A percentile compares a stretch with the other conserved stretches of the same genome.
Conservation (phyloP, 2,888 invertebrate species). For the Torymus auratus region DNA sequence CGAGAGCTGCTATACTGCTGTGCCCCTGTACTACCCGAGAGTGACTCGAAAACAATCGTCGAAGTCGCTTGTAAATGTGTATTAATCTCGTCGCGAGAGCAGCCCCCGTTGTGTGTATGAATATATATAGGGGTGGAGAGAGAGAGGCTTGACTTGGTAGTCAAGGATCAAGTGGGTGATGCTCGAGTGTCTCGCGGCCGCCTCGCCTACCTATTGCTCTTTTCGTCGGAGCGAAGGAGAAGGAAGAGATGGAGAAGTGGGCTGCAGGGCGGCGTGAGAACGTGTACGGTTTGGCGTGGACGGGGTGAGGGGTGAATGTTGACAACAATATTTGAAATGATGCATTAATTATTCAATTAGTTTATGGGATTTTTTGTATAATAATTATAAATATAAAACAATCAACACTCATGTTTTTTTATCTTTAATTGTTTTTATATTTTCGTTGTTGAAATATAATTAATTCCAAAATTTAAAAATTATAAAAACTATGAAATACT, state of each 20-base stretch:
- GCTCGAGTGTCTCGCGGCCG: conserved; percentile 25
- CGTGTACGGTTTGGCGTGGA: neutral
- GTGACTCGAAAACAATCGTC: conserved; percentile 66
- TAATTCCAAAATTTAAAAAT: no score
- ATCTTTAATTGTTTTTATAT: no score
- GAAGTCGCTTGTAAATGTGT: conserved; percentile 69
- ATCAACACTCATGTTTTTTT: no score
- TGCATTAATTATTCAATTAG: no score
- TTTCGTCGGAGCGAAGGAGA: neutral
- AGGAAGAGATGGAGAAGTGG: neutral
- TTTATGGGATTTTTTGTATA: no score
- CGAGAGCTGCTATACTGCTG: no score
- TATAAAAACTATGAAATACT: no score
- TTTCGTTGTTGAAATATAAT: no score
- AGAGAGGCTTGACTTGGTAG: conserved; percentile 1
- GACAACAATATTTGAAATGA: no score
- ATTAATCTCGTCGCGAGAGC: conserved; percentile 63
- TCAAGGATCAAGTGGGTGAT: conserved; percentile 50
- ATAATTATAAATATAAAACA: no score
- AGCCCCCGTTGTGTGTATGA: neutral
- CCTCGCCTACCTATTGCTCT: neutral
- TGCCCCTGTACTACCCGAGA: no score
- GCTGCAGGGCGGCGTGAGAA: conserved; percentile 53
- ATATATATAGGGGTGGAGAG: neutral
- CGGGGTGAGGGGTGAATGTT: neutral